Evolutionary conservation across 1,140 invertebrate genomes (phyloP).

Genomic region (Cyphomyrmex costatus): DNA sequence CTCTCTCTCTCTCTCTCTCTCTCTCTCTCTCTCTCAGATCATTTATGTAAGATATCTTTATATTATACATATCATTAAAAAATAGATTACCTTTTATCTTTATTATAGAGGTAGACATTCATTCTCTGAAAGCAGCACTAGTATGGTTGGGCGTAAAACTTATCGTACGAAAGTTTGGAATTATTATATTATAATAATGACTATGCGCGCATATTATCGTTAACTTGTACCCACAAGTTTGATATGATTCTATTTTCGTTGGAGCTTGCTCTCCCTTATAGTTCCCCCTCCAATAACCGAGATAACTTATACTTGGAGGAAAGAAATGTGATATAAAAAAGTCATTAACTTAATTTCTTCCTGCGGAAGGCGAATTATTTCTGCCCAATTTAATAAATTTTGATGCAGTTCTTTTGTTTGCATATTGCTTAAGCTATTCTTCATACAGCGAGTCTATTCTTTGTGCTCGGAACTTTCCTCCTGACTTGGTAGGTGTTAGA

Average conservation of each 20-base stretch:
- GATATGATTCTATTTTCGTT: slow-evolving; percentile 34
- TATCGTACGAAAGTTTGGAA: slow-evolving; percentile 19
- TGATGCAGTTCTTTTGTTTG: background rate
- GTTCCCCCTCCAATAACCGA: background rate
- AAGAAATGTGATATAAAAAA: background rate
- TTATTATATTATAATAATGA: background rate
- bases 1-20: background rate
- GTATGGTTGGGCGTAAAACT: background rate
- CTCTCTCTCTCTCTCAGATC: background rate
- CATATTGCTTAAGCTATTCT: background rate
- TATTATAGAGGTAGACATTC: background rate
- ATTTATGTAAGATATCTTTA: slow-evolving; percentile 14
- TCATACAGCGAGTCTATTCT: background rate
- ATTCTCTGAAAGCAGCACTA: background rate
- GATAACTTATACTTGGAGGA: background rate
- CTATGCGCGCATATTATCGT: background rate
- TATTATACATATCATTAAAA: background rate
- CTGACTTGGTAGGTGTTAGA: background rate
- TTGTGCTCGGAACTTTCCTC: background rate
- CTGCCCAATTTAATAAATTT: slow-evolving; percentile 1
- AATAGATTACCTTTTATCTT: slow-evolving; percentile 1
- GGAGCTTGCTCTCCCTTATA: background rate
- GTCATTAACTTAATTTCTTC: background rate
- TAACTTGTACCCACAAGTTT: background rate
- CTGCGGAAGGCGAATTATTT: background rate